Percentiles rank a stretch among this genome's conserved stretches.
phyloP scores from a whole-genome alignment of 2,888 invertebrate species.

The Sthenelais limicola region DNA sequence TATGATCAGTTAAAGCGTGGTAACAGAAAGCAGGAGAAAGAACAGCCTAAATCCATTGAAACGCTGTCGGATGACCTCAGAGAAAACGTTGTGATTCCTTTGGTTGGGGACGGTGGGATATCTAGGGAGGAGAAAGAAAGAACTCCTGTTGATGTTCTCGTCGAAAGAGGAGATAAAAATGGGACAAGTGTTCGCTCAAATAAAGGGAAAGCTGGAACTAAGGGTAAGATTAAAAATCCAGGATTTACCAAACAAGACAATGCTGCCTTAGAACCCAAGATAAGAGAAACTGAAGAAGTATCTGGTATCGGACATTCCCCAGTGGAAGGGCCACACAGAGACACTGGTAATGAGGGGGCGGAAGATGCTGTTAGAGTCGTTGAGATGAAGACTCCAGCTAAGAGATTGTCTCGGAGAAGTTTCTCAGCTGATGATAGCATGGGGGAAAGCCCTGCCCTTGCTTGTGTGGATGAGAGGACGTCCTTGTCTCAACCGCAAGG shows the following conservation, averaged over 20 bases:
- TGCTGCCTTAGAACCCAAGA: conserved; percentile 1
- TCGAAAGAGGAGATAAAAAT: not conserved
- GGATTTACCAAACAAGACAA: no score
- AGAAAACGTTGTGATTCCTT: no score
- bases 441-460: no score
- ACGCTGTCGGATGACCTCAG: no score
- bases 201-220: conserved; percentile 10
- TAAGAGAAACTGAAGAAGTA: not conserved
- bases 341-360: not conserved
- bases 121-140: no score
- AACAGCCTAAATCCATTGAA: not conserved
- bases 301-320: not conserved
- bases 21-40: not conserved
- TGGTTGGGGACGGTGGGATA: no score
- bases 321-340: not conserved
- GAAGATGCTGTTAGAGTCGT: not conserved
- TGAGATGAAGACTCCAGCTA: conserved; percentile 22
- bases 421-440: not conserved
- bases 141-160: no score
- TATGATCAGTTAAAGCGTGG: not conserved
- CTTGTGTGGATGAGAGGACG: not conserved
- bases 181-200: not conserved
- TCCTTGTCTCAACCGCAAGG: not conserved
- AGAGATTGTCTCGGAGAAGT: conserved; percentile 13
- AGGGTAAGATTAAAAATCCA: conserved; percentile 24